phyloP scores from a whole-genome alignment of 2,888 invertebrate genomes.

The Himalopsyche japonica region DNA sequence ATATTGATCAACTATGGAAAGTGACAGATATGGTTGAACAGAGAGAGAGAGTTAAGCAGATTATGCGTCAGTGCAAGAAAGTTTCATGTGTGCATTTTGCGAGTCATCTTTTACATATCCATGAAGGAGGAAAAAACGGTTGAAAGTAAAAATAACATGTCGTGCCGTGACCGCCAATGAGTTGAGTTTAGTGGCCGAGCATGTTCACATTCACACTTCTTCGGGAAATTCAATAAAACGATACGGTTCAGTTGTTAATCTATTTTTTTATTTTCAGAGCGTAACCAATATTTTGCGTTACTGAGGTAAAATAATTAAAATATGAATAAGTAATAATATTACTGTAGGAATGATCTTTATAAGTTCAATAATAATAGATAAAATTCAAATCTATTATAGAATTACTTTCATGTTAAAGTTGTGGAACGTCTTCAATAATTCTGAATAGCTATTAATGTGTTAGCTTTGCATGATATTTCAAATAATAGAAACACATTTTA shows the following conservation, averaged over 20 bases:
- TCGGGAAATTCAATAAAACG: neutral
- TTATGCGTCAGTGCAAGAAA: neutral
- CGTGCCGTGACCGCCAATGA: neutral
- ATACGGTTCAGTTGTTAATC: neutral
- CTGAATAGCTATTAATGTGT: too few species aligned
- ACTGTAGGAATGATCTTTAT: too few species aligned
- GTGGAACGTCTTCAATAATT: too few species aligned
- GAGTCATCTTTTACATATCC: slow-evolving; percentile 4
- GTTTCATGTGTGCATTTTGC: neutral
- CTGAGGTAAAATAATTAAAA: too few species aligned
- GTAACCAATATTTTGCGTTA: too few species aligned
- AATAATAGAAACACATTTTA: too few species aligned
- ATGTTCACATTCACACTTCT: neutral
- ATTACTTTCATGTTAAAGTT: too few species aligned
- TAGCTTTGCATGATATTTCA: too few species aligned
- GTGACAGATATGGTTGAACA: neutral
- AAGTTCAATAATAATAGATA: too few species aligned
- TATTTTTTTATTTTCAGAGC: too few species aligned
- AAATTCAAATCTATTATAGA: too few species aligned
- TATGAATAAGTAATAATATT: too few species aligned
- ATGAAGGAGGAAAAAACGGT: slow-evolving; percentile 3
- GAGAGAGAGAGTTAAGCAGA: neutral
- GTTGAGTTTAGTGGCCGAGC: neutral
- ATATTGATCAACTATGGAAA: neutral
- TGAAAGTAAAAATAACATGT: slow-evolving; percentile 4